A percentile compares a stretch with the other conserved stretches of the same genome.
These are phyloP conservation scores for Pomacea canaliculata DNA, from an alignment of 2,888 invertebrate species.

Conservation along the genomic window DNA sequence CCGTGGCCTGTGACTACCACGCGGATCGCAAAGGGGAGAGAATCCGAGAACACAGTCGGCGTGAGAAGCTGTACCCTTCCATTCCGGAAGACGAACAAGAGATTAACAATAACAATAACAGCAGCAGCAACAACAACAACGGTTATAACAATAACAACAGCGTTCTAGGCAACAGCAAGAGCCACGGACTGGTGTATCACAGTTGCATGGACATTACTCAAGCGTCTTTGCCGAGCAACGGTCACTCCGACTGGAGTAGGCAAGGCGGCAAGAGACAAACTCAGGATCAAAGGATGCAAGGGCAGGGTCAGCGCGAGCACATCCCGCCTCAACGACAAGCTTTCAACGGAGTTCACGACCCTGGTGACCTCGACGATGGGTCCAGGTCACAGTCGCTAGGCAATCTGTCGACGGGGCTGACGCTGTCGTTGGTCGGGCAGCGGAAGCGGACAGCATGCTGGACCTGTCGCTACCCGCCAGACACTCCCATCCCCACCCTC, in stretches of 20 bases:
- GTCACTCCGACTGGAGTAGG: neutral
- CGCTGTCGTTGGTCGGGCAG: slow-evolving; percentile 53
- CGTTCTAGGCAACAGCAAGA: slow-evolving; percentile 16
- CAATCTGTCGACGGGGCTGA: slow-evolving; percentile 49
- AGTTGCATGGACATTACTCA: too few species aligned
- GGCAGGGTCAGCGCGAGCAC: neutral
- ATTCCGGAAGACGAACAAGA: slow-evolving; percentile 22
- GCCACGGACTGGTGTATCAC: neutral
- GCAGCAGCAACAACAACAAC: neutral
- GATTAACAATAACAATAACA: slow-evolving; percentile 39
- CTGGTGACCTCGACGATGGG: slow-evolving; percentile 41
- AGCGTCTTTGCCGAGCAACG: neutral
- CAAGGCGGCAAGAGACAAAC: slow-evolving; percentile 5
- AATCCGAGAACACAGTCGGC: neutral
- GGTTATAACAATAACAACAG: slow-evolving; percentile 2
- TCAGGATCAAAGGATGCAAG: neutral
- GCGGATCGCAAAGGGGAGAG: neutral
- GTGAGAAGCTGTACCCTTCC: slow-evolving; percentile 7
- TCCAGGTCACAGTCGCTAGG: slow-evolving; percentile 50
- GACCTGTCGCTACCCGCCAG: slow-evolving; percentile 20
- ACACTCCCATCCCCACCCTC: neutral
- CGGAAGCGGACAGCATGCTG: slow-evolving; percentile 47
- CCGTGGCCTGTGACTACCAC: slow-evolving; percentile 12
- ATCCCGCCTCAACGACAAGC: neutral
- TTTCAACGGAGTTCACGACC: slow-evolving; percentile 28